Evolutionary conservation across 2,113 vertebrate genomes (phyloP).

Genomic region (Hippocampus abdominalis): DNA sequence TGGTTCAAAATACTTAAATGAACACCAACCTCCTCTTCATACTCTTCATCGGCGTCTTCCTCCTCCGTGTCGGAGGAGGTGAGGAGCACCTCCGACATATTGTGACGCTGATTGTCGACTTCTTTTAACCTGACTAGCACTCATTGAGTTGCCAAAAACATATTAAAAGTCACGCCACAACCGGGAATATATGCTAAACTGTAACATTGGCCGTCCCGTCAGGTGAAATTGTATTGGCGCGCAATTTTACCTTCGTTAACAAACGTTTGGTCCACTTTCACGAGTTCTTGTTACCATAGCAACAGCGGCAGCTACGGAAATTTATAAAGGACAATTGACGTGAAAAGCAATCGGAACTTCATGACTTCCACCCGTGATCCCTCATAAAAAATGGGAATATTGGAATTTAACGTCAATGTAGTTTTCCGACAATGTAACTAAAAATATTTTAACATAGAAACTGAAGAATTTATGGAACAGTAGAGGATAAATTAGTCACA

Average conservation of each 20-base stretch:
- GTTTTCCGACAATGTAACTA: too few relatives aligned
- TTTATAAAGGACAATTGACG: slow-evolving; percentile 38
- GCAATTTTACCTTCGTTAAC: background rate
- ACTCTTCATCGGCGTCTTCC: slow-evolving; percentile 54
- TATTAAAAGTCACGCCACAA: background rate
- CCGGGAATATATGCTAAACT: accelerated
- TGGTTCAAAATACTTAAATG: background rate
- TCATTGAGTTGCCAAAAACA: background rate
- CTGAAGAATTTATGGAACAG: too few relatives aligned
- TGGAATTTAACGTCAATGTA: too few relatives aligned
- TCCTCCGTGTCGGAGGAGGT: slow-evolving; percentile 37
- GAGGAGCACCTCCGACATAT: slow-evolving; percentile 27
- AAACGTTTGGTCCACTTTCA: background rate
- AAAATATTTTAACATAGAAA: too few relatives aligned
- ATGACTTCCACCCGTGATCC: background rate
- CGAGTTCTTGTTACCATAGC: slow-evolving; percentile 48
- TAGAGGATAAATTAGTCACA: too few relatives aligned
- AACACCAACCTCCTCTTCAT: slow-evolving; percentile 41
- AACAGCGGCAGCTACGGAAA: slow-evolving; percentile 25
- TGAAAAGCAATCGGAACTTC: slow-evolving; percentile 11
- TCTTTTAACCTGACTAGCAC: accelerated
- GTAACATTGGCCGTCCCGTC: background rate
- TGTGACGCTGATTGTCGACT: background rate
- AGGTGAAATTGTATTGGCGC: background rate
- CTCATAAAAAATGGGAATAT: too few relatives aligned